phyloP scores from a whole-genome alignment of 2,797 vertebrate species.

The Hozukius guyotensis region DNA sequence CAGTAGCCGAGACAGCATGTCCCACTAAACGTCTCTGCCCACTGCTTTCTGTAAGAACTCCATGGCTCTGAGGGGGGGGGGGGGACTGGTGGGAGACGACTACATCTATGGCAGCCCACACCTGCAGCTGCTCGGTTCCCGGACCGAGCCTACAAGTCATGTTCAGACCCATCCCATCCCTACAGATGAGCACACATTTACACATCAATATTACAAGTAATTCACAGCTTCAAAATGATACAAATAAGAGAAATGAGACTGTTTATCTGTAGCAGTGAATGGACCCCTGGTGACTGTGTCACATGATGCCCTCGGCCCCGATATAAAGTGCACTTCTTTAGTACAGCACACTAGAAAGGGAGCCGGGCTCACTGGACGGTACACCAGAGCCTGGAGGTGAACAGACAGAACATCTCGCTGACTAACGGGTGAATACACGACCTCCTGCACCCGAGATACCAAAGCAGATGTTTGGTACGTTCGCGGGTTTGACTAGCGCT shows the following conservation, averaged over 20 bases:
- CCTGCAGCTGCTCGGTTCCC: neutral
- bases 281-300: slow-evolving; percentile 27
- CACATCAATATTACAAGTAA: slow-evolving; percentile 76
- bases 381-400: slow-evolving; percentile 1
- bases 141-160: neutral
- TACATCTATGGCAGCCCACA: neutral
- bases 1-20: neutral
- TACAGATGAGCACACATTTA: slow-evolving; percentile 66
- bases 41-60: neutral
- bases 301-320: slow-evolving; percentile 7
- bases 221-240: slow-evolving; percentile 83
- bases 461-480: slow-evolving; percentile 36
- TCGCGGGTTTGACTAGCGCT: slow-evolving; percentile 6
- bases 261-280: slow-evolving; percentile 65
- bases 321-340: slow-evolving; percentile 32
- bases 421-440: slow-evolving; percentile 5
- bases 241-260: slow-evolving; percentile 57
- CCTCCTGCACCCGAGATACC: slow-evolving; percentile 23
- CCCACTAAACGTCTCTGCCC: neutral
- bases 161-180: neutral
- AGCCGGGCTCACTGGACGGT: slow-evolving; percentile 5
- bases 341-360: slow-evolving; percentile 30
- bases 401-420: neutral
- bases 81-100: neutral
- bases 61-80: slow-evolving; percentile 20